Conservation (phyloP, 2,888 invertebrate species). For the Epirrhoe alternata region DNA sequence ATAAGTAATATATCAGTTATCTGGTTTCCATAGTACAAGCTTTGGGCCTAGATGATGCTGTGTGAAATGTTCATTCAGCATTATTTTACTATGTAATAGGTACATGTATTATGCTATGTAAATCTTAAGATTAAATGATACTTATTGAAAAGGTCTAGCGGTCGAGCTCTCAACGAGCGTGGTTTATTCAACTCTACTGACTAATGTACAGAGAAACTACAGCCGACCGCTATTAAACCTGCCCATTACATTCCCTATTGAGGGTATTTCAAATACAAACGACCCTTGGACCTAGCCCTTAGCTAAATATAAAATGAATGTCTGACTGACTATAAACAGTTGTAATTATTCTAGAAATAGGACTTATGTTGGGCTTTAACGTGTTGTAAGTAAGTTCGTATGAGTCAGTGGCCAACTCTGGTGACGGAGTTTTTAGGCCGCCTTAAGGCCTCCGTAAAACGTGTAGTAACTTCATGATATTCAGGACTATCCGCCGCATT, state of each 20-base stretch:
- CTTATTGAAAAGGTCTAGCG: constrained; percentile 14
- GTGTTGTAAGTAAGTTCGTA: too few relatives aligned
- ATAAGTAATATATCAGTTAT: too few relatives aligned
- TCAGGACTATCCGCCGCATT: too few relatives aligned
- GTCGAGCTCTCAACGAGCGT: constrained; percentile 15
- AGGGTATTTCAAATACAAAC: constrained; percentile 22
- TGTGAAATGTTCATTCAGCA: too few relatives aligned
- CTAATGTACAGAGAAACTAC: constrained; percentile 29
- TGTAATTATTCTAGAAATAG: background rate
- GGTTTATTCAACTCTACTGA: constrained; percentile 26
- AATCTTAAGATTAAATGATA: background rate
- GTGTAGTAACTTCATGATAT: too few relatives aligned
- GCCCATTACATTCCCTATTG: constrained; percentile 18
- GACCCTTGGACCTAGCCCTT: constrained; percentile 5
- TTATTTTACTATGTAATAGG: too few relatives aligned
- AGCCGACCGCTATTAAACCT: constrained; percentile 29
- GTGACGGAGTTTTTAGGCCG: too few relatives aligned
- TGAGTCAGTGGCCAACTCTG: too few relatives aligned
- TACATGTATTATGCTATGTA: too few relatives aligned
- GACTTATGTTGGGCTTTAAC: background rate
- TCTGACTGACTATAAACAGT: background rate
- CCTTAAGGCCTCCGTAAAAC: too few relatives aligned
- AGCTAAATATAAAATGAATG: background rate
- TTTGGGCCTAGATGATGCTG: too few relatives aligned
- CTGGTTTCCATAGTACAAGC: too few relatives aligned